Conservation (phyloP, 2,888 invertebrate species). For the Drosophila merina region DNA sequence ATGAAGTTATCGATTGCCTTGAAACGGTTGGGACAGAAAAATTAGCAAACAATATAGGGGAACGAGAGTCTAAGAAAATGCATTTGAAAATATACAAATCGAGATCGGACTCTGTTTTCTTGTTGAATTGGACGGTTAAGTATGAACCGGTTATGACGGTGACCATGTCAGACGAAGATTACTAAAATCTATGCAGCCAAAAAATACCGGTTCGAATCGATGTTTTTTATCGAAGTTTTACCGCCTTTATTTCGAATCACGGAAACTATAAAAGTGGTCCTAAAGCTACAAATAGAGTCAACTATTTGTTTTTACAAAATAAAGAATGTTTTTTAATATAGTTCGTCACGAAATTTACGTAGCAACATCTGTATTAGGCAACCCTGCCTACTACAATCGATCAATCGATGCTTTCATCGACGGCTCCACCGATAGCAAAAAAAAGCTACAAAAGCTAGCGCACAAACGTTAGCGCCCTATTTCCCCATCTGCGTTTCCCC, state of each 20-base stretch:
- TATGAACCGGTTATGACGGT: neutral
- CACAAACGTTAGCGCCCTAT: constrained; percentile 65
- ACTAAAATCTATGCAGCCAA: neutral
- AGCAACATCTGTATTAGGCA: neutral
- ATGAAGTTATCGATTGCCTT: neutral
- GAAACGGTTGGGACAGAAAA: neutral
- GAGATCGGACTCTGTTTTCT: neutral
- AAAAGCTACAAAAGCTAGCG: constrained; percentile 58
- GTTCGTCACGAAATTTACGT: no score
- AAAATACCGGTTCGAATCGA: no score
- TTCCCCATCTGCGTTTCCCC: constrained; percentile 64
- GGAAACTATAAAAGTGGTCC: no score
- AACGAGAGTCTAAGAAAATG: neutral
- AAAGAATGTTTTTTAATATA: no score
- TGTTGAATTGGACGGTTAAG: neutral
- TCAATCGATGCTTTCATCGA: no score
- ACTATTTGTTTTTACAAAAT: no score
- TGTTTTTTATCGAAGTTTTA: no score
- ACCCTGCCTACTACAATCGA: neutral
- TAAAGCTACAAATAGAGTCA: no score
- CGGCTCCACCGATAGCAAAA: neutral
- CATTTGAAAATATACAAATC: neutral
- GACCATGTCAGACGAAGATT: neutral
- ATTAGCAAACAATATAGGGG: neutral
- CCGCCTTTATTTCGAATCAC: no score